phyloP scores from a whole-genome alignment of 2,888 invertebrate species.

The Prosapia bicincta region DNA sequence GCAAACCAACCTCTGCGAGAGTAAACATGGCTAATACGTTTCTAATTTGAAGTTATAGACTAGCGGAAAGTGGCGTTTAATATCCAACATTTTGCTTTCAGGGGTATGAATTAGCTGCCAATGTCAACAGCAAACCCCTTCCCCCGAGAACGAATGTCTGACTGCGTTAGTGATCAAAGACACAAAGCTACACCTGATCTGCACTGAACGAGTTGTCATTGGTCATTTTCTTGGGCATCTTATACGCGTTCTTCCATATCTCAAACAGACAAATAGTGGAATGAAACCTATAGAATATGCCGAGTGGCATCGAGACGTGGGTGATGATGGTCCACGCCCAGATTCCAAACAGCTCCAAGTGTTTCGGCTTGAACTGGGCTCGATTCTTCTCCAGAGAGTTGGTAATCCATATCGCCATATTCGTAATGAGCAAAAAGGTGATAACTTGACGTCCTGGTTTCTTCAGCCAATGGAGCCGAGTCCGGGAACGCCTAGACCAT shows the following conservation, averaged over 20 bases:
- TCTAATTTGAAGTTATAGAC: too few species aligned
- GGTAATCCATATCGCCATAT: constrained; percentile 83
- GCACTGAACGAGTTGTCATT: not conserved
- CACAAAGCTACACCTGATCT: not conserved
- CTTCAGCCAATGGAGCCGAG: not conserved
- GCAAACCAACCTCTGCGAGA: too few species aligned
- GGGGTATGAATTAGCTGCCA: too few species aligned
- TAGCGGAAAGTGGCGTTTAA: too few species aligned
- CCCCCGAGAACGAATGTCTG: too few species aligned
- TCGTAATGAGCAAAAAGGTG: constrained; percentile 76
- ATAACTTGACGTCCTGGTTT: constrained; percentile 84
- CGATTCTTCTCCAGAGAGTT: constrained; percentile 61
- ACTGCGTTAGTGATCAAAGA: too few species aligned
- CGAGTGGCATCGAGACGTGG: constrained; percentile 83
- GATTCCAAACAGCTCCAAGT: constrained; percentile 75
- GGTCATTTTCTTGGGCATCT: constrained; percentile 44
- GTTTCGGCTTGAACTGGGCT: constrained; percentile 77
- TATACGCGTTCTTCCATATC: constrained; percentile 89
- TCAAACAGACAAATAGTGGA: constrained; percentile 90
- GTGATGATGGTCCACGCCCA: constrained; percentile 93
- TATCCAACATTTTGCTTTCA: too few species aligned
- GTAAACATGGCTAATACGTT: too few species aligned
- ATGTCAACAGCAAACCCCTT: too few species aligned
- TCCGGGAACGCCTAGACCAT: constrained; percentile 62
- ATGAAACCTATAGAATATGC: constrained; percentile 87